Conservation (phyloP, 2,797 vertebrate genomes). For the Acrossocheilus fasciatus region DNA sequence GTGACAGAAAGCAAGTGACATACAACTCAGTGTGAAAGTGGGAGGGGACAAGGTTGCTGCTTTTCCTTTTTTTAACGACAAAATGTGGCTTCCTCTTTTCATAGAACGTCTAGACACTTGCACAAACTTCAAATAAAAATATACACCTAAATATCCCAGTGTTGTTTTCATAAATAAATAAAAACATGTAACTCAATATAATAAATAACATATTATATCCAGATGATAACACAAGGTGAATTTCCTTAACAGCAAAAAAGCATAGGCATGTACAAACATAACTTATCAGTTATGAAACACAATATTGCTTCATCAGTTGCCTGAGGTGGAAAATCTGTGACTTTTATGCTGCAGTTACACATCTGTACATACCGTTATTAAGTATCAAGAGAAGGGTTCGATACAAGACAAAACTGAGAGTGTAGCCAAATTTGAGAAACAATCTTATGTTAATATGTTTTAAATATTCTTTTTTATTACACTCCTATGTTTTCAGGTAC, state of each 20-base stretch:
- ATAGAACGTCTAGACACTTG: conserved; percentile 31
- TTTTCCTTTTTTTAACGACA: conserved; percentile 20
- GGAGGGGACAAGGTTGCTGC: conserved; percentile 5
- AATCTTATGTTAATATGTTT: not conserved
- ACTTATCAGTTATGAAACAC: conserved; percentile 36
- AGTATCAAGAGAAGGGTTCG: not conserved
- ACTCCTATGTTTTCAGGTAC: not conserved
- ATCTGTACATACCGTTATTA: not conserved
- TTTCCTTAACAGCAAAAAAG: not conserved
- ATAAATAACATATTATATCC: not conserved
- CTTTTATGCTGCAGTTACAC: not conserved
- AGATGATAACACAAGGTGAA: not conserved
- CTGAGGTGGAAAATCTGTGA: conserved; percentile 9
- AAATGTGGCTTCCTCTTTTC: conserved; percentile 35
- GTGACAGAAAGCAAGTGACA: conserved; percentile 7
- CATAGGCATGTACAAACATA: conserved; percentile 46
- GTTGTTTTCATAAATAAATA: not conserved
- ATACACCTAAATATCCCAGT: not conserved
- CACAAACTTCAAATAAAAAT: not conserved
- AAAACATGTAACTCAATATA: not conserved
- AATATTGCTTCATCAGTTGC: conserved; percentile 25
- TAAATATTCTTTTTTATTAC: not conserved
- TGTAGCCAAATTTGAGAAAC: not conserved
- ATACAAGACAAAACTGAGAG: not conserved
- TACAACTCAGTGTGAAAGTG: conserved; percentile 16